Evolutionary conservation across 2,113 vertebrate species (phyloP), one percentile per base, ranked within the genome.

Genomic region (Peromyscus californicus): DNA sequence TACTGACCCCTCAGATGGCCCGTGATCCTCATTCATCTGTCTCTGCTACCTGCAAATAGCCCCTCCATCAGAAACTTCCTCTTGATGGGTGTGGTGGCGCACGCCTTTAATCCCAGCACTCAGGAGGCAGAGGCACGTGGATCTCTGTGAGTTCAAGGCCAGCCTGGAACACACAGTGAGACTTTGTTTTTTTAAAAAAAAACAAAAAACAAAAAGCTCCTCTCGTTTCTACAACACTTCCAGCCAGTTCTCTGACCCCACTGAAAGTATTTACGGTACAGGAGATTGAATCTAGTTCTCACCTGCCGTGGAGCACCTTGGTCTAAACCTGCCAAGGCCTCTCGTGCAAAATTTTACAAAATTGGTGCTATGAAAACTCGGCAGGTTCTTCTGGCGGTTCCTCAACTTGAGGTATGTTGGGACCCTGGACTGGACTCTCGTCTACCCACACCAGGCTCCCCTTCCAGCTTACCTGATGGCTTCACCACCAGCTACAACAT

Each of bases 1-100:
- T 65, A 98, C 98, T 57, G 97, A 97, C 24, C 96, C 97, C 24
- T 92, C 97, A 75, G 97, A 98, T 94, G 96, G 97, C 54, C 97
- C 97, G 42, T 24, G 94, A 94, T 93, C 57, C 61, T 42, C 57
- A 83, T 70, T 92, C 63, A 63, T 88, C 87, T 88, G 75, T 93
- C 72, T 91, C 95, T 85, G 69, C 63, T 90, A 26, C 51, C 93
- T 94, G 87, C 87, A 95, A 96, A 95, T 67, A 87, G 91, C 39
- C 94, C 83, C 85, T 95, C 78, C 80, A 51, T 75, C 72, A 90
- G 90, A 93, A 91, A 89, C 59, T 57, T 80, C 48, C 78, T 82
- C 54, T 21, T 82, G 36, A 11, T 5, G 2, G 21, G 19, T 12
- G 36, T 82, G 79, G 79, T 82, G 79, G 51, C 13, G 5, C 21